A percentile compares a stretch with the other conserved stretches of the same genome.
phyloP scores from a whole-genome alignment of 2,888 invertebrate genomes.

The Cryptosula pallasiana region DNA sequence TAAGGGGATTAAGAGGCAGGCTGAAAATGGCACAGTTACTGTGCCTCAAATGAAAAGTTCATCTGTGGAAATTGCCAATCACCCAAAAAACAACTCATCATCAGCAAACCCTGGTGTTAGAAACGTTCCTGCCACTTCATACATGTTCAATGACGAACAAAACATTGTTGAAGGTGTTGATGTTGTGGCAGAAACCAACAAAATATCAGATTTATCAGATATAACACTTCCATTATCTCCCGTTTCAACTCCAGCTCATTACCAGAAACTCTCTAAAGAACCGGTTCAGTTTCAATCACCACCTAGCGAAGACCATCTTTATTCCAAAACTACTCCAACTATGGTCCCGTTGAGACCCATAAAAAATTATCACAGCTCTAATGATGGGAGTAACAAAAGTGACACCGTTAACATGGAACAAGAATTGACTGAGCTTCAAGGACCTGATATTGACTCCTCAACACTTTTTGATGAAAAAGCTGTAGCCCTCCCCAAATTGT shows the following conservation, averaged over 20 bases:
- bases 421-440: too few relatives aligned
- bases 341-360: background rate
- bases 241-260: background rate
- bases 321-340: background rate
- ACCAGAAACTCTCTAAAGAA: background rate
- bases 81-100: background rate
- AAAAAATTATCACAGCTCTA: background rate
- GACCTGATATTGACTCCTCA: too few relatives aligned
- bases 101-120: background rate
- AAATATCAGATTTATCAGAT: background rate
- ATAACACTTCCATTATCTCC: background rate
- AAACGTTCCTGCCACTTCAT: background rate
- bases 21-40: too few relatives aligned
- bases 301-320: background rate
- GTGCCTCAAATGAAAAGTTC: too few relatives aligned
- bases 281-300: background rate
- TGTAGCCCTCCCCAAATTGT: background rate
- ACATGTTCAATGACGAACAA: background rate
- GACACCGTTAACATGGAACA: background rate
- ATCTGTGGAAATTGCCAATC: background rate
- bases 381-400: background rate
- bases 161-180: background rate
- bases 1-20: background rate
- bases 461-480: background rate
- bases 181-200: background rate